Percentiles rank a stretch among this genome's conserved stretches.
These are phyloP conservation scores for Galeruca laticollis DNA, from an alignment of 2,888 invertebrate species.

Conservation along the genomic window DNA sequence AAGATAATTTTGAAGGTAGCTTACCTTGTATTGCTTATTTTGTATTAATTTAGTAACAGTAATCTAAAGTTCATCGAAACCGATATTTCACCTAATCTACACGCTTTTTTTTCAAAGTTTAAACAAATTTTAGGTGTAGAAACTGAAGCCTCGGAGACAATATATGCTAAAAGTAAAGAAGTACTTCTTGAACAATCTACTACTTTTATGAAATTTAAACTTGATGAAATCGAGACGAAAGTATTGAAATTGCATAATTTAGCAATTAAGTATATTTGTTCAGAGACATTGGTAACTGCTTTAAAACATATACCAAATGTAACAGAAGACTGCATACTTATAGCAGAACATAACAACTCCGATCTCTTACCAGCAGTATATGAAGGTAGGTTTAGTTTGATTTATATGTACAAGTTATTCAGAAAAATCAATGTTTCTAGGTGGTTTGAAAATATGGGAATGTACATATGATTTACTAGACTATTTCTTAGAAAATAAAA, in stretches of 20 bases:
- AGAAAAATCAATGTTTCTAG: constrained; percentile 67
- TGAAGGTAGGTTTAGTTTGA: constrained; percentile 73
- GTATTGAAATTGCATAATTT: constrained; percentile 45
- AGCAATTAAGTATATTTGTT: constrained; percentile 68
- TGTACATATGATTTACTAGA: constrained; percentile 85
- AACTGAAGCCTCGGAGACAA: constrained; percentile 45
- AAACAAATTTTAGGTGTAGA: constrained; percentile 8
- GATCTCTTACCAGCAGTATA: constrained; percentile 83
- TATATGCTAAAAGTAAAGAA: constrained; percentile 32
- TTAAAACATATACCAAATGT: constrained; percentile 57
- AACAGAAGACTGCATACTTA: constrained; percentile 63
- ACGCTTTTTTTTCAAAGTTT: too few relatives aligned
- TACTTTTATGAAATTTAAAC: neutral
- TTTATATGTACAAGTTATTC: constrained; percentile 15
- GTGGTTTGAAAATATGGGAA: constrained; percentile 97
- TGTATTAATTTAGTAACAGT: neutral
- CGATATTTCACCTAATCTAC: too few relatives aligned
- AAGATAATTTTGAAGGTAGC: constrained; percentile 35
- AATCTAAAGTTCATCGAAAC: too few relatives aligned
- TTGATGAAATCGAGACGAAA: constrained; percentile 37
- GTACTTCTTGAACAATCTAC: constrained; percentile 8
- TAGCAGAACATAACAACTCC: constrained; percentile 76
- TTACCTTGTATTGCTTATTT: neutral
- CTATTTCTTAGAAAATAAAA: constrained; percentile 70
- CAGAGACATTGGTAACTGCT: constrained; percentile 62